Evolutionary conservation across 1,140 invertebrate genomes (phyloP).

Genomic region (Zaprionus ornatus): DNA sequence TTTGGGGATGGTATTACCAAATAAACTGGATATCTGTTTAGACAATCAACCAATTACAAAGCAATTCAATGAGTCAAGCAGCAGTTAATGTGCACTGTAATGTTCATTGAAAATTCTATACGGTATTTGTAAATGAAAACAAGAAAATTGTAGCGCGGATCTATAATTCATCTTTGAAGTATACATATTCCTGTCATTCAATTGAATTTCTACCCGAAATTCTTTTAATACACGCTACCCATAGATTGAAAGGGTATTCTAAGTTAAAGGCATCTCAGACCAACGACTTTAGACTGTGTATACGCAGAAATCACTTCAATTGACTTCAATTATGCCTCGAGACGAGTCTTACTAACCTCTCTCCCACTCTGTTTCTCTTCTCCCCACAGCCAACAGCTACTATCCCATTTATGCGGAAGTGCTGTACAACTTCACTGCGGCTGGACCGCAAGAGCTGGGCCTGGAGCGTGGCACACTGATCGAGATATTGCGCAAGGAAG

Average conservation of each 20-base stretch:
- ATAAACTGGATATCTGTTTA: background rate
- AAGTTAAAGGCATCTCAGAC: background rate
- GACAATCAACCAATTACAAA: background rate
- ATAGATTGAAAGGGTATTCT: too few relatives aligned
- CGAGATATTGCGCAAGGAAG: conserved; percentile 78
- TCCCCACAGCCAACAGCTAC: conserved; percentile 50
- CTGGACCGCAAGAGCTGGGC: conserved; percentile 77
- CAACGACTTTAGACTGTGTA: conserved; percentile 7
- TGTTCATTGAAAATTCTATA: too few relatives aligned
- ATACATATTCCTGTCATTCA: too few relatives aligned
- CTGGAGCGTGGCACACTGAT: conserved; percentile 77
- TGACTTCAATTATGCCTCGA: conserved; percentile 25
- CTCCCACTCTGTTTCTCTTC: background rate
- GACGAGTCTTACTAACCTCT: conserved; percentile 28
- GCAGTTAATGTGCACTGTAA: background rate
- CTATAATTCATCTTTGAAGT: background rate
- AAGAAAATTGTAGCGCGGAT: background rate
- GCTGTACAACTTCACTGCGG: conserved; percentile 79
- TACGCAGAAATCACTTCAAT: conserved; percentile 20
- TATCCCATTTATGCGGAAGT: conserved; percentile 79
- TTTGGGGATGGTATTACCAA: background rate
- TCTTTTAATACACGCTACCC: too few relatives aligned
- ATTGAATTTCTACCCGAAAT: too few relatives aligned
- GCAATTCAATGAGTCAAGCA: background rate
- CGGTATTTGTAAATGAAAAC: background rate